Percentiles rank a stretch among this genome's conserved stretches.
Evolutionary conservation across 1,140 invertebrate genomes (phyloP).

Genomic region (Nasonia longicornis): DNA sequence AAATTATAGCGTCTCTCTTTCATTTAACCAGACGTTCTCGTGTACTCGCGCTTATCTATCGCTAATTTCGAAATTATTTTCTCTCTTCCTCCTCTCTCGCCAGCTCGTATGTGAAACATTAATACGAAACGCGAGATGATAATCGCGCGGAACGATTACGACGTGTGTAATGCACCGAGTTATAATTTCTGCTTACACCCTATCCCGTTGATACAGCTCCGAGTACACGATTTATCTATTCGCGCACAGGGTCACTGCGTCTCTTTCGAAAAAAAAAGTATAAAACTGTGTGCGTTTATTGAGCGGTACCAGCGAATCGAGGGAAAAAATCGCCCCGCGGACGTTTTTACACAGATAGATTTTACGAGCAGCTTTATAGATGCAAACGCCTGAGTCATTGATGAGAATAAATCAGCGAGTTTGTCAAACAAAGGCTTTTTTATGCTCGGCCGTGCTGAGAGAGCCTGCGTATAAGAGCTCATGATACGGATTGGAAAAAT

Average conservation of each 20-base stretch:
- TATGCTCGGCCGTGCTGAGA: not conserved
- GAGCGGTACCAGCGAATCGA: not conserved
- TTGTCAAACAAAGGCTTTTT: conserved; percentile 17
- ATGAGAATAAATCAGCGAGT: conserved; percentile 24
- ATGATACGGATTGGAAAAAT: not conserved
- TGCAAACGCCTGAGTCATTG: not conserved
- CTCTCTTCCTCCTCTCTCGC: not conserved
- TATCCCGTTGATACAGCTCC: too few species aligned
- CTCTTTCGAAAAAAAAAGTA: not conserved
- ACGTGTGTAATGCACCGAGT: too few species aligned
- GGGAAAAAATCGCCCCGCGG: too few species aligned
- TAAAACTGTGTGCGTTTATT: too few species aligned
- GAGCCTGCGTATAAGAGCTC: too few species aligned
- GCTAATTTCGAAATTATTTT: not conserved
- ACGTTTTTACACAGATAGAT: not conserved
- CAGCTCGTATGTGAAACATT: too few species aligned
- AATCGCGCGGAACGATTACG: too few species aligned
- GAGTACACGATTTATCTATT: too few species aligned
- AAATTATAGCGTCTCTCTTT: conserved; percentile 3
- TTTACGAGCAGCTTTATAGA: conserved; percentile 1
- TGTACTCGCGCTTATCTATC: not conserved
- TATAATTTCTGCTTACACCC: too few species aligned
- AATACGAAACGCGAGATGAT: too few species aligned
- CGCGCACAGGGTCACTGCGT: too few species aligned
- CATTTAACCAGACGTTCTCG: not conserved